Conservation (phyloP, 2,113 vertebrate species). For the Prinia subflava region DNA sequence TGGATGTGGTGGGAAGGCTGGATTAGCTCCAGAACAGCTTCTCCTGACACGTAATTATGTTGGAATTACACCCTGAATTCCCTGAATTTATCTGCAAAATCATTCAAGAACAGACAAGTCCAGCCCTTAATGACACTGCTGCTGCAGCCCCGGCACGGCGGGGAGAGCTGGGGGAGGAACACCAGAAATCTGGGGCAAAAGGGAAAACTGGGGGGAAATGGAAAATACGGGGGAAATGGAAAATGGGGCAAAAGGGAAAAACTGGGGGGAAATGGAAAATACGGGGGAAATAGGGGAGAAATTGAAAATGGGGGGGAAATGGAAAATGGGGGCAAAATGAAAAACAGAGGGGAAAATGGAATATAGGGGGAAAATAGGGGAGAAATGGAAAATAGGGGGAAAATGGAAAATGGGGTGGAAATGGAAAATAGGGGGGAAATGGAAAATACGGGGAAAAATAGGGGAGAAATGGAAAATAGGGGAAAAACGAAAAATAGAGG, state of each 20-base stretch:
- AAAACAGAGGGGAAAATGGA: background rate
- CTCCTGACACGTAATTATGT: background rate
- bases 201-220: background rate
- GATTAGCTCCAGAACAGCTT: background rate
- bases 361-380: too few relatives aligned
- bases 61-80: background rate
- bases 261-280: background rate
- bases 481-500: background rate
- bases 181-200: background rate
- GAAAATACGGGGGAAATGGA: background rate
- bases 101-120: background rate
- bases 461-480: background rate
- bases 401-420: background rate
- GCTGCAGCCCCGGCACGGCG: too few relatives aligned
- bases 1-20: background rate
- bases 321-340: background rate
- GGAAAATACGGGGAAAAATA: background rate
- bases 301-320: background rate
- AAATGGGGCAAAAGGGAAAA: background rate
- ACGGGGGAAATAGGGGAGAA: background rate
- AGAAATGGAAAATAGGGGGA: background rate
- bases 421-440: background rate
- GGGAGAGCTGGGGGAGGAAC: too few relatives aligned
- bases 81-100: background rate
- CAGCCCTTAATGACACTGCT: background rate